phyloP scores from a whole-genome alignment of 1,140 invertebrate species.

The Diorhabda sublineata region DNA sequence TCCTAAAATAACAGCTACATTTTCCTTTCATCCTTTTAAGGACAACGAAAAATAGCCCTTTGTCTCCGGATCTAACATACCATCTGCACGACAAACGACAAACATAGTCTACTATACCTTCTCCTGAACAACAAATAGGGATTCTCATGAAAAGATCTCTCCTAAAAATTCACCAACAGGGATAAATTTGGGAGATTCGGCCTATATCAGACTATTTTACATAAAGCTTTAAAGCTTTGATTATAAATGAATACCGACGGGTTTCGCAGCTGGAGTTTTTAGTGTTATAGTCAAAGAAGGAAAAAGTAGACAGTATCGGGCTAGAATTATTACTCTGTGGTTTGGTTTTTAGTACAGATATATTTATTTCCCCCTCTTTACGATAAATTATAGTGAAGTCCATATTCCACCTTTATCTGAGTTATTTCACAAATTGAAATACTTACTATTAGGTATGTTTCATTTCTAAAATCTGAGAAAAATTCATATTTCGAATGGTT shows the following conservation, averaged over 20 bases:
- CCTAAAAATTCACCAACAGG: neutral
- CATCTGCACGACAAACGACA: neutral
- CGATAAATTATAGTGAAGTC: no score
- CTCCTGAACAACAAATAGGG: neutral
- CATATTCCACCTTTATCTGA: no score
- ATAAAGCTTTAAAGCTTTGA: constrained; percentile 2
- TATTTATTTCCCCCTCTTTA: no score
- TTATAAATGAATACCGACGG: neutral
- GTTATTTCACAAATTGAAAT: no score
- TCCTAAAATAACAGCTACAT: neutral
- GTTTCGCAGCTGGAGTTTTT: constrained; percentile 1
- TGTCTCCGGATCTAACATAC: constrained; percentile 1
- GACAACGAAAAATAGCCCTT: neutral
- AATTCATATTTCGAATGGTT: no score
- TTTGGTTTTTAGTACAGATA: no score
- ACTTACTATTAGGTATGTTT: no score
- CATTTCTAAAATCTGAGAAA: no score
- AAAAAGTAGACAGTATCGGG: neutral
- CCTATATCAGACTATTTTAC: constrained; percentile 1
- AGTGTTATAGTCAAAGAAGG: neutral
- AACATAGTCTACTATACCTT: neutral
- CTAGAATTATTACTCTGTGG: neutral
- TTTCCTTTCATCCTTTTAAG: neutral
- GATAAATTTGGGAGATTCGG: constrained; percentile 1
- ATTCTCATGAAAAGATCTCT: constrained; percentile 1